A percentile compares a stretch with the other conserved stretches of the same genome.
These are phyloP conservation scores for Brachyhypopomus occidentalis DNA, from an alignment of 2,113 vertebrate genomes.

Conservation along the genomic window DNA sequence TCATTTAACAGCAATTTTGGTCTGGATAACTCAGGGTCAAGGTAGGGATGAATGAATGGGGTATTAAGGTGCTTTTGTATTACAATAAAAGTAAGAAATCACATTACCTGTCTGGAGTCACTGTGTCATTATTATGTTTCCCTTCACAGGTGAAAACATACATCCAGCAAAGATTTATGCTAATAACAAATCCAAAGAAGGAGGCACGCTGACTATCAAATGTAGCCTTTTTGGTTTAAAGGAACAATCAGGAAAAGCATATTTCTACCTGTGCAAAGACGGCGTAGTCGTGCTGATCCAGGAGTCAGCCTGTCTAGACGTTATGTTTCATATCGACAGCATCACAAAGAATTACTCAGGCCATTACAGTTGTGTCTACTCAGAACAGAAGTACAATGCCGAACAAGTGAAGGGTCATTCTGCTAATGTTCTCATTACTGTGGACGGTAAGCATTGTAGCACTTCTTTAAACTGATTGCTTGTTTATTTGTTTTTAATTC, in stretches of 20 bases:
- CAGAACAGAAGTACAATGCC: not conserved
- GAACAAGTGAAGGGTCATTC: not conserved
- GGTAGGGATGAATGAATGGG: not conserved
- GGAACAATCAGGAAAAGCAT: not conserved
- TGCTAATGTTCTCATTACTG: slow-evolving; percentile 11
- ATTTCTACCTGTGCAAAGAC: slow-evolving; percentile 58
- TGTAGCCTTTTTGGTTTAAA: slow-evolving; percentile 57
- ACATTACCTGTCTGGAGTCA: not conserved
- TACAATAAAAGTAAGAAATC: not conserved
- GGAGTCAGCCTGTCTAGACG: slow-evolving; percentile 11
- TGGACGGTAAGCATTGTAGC: not conserved
- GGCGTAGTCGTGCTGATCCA: slow-evolving; percentile 8
- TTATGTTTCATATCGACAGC: slow-evolving; percentile 41
- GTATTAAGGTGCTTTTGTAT: not conserved
- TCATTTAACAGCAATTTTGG: slow-evolving; percentile 22
- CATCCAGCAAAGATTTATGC: slow-evolving; percentile 52
- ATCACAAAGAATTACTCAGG: slow-evolving; percentile 42
- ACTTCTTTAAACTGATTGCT: not conserved
- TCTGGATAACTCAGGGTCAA: slow-evolving; percentile 5
- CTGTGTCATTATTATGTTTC: not conserved
- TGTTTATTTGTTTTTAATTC: not conserved
- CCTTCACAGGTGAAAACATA: slow-evolving; percentile 33
- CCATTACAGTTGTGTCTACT: slow-evolving; percentile 60
- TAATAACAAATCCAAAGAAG: slow-evolving; percentile 28
- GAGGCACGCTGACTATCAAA: slow-evolving; percentile 42